Conservation (phyloP, 2,113 vertebrate genomes). For the Chascanopsetta lugubris region DNA sequence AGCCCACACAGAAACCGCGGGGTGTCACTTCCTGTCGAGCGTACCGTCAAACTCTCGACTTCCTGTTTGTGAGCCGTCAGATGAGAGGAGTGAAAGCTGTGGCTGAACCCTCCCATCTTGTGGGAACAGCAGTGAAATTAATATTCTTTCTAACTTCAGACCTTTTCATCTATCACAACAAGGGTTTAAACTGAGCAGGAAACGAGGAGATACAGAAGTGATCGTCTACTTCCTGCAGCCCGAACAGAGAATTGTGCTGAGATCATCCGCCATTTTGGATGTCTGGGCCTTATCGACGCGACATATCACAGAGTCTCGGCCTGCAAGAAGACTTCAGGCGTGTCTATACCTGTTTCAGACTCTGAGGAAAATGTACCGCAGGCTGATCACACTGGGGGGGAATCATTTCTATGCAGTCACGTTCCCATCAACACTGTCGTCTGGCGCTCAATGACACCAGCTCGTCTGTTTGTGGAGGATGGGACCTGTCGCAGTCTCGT, state of each 20-base stretch:
- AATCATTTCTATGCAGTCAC: neutral
- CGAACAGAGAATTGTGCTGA: constrained; percentile 2
- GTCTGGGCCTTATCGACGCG: constrained; percentile 8
- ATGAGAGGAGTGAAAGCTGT: constrained; percentile 27
- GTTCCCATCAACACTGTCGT: neutral
- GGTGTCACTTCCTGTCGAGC: constrained; percentile 51
- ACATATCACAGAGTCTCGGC: constrained; percentile 11
- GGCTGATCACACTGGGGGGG: neutral
- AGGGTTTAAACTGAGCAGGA: constrained; percentile 2
- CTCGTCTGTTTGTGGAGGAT: constrained; percentile 6
- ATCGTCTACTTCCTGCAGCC: neutral
- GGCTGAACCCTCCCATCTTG: constrained; percentile 46
- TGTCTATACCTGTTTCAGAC: constrained; percentile 44
- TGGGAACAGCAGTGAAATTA: constrained; percentile 30
- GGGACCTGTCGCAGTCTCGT: no score
- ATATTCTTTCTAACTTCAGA: constrained; percentile 1
- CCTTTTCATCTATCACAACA: neutral
- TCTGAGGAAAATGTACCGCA: neutral
- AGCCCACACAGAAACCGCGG: constrained; percentile 14
- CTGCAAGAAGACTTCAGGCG: constrained; percentile 12
- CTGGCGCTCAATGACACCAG: rapidly evolving
- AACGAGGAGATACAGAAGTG: neutral
- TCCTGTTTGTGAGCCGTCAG: constrained; percentile 59
- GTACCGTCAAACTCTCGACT: constrained; percentile 35
- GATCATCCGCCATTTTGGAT: constrained; percentile 29